Percentiles rank a stretch among this genome's conserved stretches.
phyloP scores from a whole-genome alignment of 2,888 invertebrate genomes.

The Biston stratarius region DNA sequence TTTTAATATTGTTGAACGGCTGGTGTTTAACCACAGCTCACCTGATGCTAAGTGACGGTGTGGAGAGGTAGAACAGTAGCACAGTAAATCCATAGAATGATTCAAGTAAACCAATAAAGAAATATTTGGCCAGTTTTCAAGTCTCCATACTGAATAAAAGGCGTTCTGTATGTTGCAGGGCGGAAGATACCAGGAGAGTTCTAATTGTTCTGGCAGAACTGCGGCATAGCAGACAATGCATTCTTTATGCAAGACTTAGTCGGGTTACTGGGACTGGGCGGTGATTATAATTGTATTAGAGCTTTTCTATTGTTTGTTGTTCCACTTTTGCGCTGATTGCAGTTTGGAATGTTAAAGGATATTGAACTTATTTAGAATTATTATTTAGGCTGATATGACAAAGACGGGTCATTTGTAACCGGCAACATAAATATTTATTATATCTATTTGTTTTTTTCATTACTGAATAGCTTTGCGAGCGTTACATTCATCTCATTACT shows the following conservation, averaged over 20 bases:
- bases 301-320: constrained; percentile 34
- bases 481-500: no score
- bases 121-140: not conserved
- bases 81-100: no score
- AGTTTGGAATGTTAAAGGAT: constrained; percentile 3
- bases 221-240: constrained; percentile 50
- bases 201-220: constrained; percentile 60
- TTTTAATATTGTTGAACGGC: no score
- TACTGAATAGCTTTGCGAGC: no score
- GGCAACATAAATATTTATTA: no score
- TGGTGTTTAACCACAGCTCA: no score
- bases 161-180: constrained; percentile 24
- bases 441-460: no score
- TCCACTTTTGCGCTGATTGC: constrained; percentile 27
- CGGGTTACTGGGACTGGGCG: constrained; percentile 44
- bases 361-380: not conserved
- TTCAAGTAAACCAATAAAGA: constrained; percentile 43
- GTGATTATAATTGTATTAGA: constrained; percentile 42
- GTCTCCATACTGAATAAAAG: constrained; percentile 10
- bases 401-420: no score
- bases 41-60: no score
- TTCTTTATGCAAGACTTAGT: constrained; percentile 51
- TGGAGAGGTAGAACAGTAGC: no score
- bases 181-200: constrained; percentile 48
- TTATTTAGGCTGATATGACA: not conserved